Evolutionary conservation across 2,797 vertebrate species (phyloP).

Genomic region (Sebastolobus altivelis): DNA sequence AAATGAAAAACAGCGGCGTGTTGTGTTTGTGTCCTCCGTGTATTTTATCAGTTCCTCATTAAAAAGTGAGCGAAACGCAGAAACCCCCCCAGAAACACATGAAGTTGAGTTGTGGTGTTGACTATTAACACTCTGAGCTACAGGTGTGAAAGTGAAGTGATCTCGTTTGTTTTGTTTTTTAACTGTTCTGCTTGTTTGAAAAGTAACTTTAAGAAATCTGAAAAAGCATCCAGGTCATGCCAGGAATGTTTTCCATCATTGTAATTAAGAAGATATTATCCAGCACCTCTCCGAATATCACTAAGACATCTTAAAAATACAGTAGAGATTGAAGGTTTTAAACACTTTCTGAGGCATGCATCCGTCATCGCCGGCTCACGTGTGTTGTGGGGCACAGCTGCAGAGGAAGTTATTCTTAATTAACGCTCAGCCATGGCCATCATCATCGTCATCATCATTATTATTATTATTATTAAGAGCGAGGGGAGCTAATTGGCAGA

Average conservation of each 20-base stretch:
- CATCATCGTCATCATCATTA: constrained; percentile 46
- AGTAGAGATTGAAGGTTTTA: not conserved
- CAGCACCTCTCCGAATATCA: not conserved
- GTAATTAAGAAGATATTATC: not conserved
- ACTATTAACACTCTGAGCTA: not conserved
- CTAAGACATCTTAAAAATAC: not conserved
- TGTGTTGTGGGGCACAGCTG: constrained; percentile 41
- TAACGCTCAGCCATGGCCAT: constrained; percentile 33
- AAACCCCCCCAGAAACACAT: not conserved
- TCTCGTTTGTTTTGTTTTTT: not conserved
- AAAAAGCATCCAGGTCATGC: not conserved
- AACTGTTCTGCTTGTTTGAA: not conserved
- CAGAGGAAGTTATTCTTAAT: constrained; percentile 34
- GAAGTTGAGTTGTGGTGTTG: not conserved
- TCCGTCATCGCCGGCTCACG: not conserved
- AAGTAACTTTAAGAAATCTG: not conserved
- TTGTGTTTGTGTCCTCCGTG: constrained; percentile 1
- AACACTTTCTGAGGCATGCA: not conserved
- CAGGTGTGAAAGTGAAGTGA: not conserved
- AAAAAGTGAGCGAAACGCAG: not conserved
- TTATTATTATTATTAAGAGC: constrained; percentile 37
- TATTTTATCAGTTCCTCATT: not conserved
- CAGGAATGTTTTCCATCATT: not conserved
- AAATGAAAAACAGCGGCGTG: not conserved
- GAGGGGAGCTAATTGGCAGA: constrained; percentile 38